Base-by-base conservation (phyloP, 1,140 invertebrate species). In the Venustaconcha ellipsiformis region DNA sequence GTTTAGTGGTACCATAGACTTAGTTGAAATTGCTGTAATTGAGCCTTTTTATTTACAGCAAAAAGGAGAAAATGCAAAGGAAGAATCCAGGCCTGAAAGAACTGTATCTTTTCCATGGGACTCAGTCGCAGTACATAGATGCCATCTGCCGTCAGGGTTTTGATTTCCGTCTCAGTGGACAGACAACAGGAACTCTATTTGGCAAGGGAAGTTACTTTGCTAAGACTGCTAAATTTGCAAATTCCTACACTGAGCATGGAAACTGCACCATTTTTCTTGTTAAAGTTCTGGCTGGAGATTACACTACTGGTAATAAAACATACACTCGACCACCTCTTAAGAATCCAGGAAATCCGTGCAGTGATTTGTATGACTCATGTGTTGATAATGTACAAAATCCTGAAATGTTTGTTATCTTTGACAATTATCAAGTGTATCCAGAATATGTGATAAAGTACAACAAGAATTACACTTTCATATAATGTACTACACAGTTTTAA, bases 191-290 rank as follows among this genome's bases (percentile, higher is more conserved):
- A 12, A 78, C 81, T 13, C n/a, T 18, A 17, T 83, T 78, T 75
- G 83, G 85, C 11, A 85, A 80, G 67, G 85, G 85, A 2, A 75
- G 74, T 26, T 86, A 86, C 63, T 86, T 86, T 65, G 80, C 82
- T 13, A 68, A 57, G 5, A 71, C 80, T 71, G 72, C 85, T 14
- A 70, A 60, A 15, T 83, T 82, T 73, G 78, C 80, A 14, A 26
- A 80, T 64, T 30, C 30, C 60, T 83, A 80, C 76, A 79, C 80
- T 6, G 71, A 74, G 37, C 13, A 14, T 4, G 23, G 67, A 48
- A 37, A 15, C 63, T 73, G 68, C 23, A 72, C 60, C n/a, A 75
- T 83, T 76, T 83, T 83, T 57, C 63, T 82, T 48, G 82, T 78
- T n/a, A 75, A 73, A 57, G 85, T 85, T 26, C 67, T 85, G 57